Evolutionary conservation across 64 coral and sea anemone species (phyloP).

Genomic region (Montipora foliosa): DNA sequence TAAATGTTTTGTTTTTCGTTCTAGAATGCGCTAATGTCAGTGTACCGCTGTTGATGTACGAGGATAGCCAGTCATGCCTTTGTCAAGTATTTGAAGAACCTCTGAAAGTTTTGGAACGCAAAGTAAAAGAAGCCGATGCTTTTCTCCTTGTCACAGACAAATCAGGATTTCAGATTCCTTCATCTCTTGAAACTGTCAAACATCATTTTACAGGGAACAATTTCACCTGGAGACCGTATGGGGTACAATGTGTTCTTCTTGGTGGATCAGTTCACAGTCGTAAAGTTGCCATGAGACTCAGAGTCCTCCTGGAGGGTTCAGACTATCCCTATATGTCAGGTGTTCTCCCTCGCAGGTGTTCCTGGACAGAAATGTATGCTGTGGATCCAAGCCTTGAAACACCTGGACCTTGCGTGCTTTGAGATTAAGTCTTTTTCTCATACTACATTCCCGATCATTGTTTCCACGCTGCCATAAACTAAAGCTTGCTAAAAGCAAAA

Average conservation of each 20-base stretch:
- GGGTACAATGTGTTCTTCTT: slow-evolving; percentile 92
- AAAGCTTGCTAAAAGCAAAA: not conserved
- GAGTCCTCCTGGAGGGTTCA: slow-evolving; percentile 82
- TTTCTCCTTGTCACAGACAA: slow-evolving; percentile 92
- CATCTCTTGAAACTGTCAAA: slow-evolving; percentile 73
- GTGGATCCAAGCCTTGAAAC: slow-evolving; percentile 96
- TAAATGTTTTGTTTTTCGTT: not conserved
- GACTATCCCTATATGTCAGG: slow-evolving; percentile 97
- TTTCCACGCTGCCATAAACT: not conserved
- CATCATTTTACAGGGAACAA: slow-evolving; percentile 78
- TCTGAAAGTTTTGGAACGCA: slow-evolving; percentile 75
- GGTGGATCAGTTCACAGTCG: slow-evolving; percentile 96
- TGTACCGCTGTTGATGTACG: slow-evolving; percentile 86
- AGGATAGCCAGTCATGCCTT: slow-evolving; percentile 78
- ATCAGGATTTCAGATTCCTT: slow-evolving; percentile 68
- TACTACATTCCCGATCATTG: not conserved
- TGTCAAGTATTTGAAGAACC: slow-evolving; percentile 87
- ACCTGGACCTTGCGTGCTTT: slow-evolving; percentile 95
- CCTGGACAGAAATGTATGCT: slow-evolving; percentile 95
- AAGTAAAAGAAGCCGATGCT: slow-evolving; percentile 91
- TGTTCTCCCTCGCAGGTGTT: slow-evolving; percentile 84
- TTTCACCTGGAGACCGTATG: slow-evolving; percentile 95
- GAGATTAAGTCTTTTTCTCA: not conserved
- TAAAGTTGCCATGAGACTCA: slow-evolving; percentile 88
- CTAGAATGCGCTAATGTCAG: slow-evolving; percentile 87